Base-by-base conservation (phyloP, 2,797 vertebrate species). In the Pelobates cultripes region DNA sequence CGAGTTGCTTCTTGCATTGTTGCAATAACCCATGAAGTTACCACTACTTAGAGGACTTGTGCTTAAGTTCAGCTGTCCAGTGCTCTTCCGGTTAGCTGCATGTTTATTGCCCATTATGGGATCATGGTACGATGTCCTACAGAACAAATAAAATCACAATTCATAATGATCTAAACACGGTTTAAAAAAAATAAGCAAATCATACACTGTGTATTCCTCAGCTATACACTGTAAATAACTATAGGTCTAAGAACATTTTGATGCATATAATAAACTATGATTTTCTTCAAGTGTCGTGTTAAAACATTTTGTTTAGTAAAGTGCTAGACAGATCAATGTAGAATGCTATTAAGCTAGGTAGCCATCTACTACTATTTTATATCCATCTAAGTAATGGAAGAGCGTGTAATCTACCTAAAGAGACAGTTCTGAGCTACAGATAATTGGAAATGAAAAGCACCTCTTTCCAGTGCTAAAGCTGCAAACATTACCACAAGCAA, bases 11-110 rank as follows among this genome's bases (percentile, higher is more conserved):
- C 97, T 97, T 4, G 92, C 72, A 51, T 92, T 94, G 82, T 91
- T 92, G 85, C 92, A 93, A 81, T 90, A 93, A 64, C 90, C 93
- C 88, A 93, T 92, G 79, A 95, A 95, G 81, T 92, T 90, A 67
- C 95, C 91, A 1, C 95, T 91, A 3, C 83, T 94, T 15, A 92
- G 87, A 85, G 93, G 93, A 80, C 92, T 92, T 91, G 93, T 94
- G 95, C 91, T 95, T 88, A 98, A 91, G 88, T 99, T 99, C 82
- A 99, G 94, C 88, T 99, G 97, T 84, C 98, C 98, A 12, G 98
- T 99, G 93, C 98, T 99, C 89, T 99, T 99, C 88, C 98, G 94
- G 87, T 99, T 99, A 89, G 94, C 93, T 84, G 98, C 96, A 82
- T 96, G 97, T 90, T 99, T 99, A 64, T 95, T 94, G 80, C 97